Evolutionary conservation across 2,888 invertebrate genomes (phyloP), one percentile per base, ranked within the genome.

Genomic region (Neoascia interrupta): DNA sequence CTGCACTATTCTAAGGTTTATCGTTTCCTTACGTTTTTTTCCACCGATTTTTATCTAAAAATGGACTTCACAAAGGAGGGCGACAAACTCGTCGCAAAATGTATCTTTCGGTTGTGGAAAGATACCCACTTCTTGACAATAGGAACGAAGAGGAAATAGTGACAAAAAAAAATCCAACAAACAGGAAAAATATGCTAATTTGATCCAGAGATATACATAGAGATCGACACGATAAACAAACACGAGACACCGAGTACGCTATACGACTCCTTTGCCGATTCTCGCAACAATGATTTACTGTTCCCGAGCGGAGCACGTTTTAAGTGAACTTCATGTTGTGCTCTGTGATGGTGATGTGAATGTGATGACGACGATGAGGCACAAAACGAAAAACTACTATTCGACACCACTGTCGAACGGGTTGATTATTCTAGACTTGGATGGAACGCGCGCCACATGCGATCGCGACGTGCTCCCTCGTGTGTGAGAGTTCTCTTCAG

Each of bases 211-310:
- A 47, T 41, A 13, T 15, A 39, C 43, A 18, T 45, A 66, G 66
- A 66, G 39, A 66, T 56, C 45, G 13, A 45, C 41, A 36, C 53
- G 47, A 47, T 47, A 69, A 58, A 51, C 51, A 56, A 39, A 56
- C 37, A 49, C 56, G 54, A 39, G n/a, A 66, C 15, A 54, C 15
- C 18, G 19, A 56, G 51, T 56, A 56, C 47, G 39, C 41, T 49
- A 18, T 70, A 60, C 53, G 70, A 70, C 64, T 76, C 64, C 82
- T 83, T 83, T 83, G 84, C 86, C 87, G 87, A 86, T 87, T 87
- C 87, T 83, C 84, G 84, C 84, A 84, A 83, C 83, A 87, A 87
- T 87, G 87, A 87, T 87, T 87, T 86, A 87, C 87, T 83, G 87
- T 87, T 86, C 83, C 85, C 83, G 82, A 81, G 51, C 76, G 83